Evolutionary conservation across 30 jellyfish, hydroid and myxozoan genomes (phyloP).

Genomic region (Rhopilema esculentum): DNA sequence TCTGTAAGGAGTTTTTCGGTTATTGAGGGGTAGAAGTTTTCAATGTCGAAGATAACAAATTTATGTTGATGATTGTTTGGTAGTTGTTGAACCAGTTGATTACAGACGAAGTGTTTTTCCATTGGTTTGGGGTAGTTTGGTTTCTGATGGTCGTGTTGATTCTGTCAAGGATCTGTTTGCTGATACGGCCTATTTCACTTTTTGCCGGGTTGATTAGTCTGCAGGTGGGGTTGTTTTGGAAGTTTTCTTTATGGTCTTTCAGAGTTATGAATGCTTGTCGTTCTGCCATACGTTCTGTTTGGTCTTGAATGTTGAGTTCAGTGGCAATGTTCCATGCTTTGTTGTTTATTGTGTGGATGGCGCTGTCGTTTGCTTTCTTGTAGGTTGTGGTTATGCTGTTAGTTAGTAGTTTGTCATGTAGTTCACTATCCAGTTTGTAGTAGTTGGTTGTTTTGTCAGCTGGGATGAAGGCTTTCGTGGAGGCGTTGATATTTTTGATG

Average conservation of each 20-base stretch:
- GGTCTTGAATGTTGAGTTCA: conserved; percentile 20
- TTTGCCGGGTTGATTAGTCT: no score
- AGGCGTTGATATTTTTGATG: conserved; percentile 6
- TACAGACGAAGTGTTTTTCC: conserved; percentile 50
- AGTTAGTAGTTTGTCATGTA: no score
- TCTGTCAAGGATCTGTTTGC: conserved; percentile 66
- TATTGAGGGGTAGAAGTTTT: conserved; percentile 69
- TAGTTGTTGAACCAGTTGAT: conserved; percentile 49
- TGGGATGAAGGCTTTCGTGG: conserved; percentile 23
- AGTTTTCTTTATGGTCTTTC: no score
- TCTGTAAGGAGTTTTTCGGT: conserved; percentile 46
- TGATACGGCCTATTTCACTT: no score
- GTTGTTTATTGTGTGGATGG: no score
- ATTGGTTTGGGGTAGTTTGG: conserved; percentile 45
- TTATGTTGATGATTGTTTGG: conserved; percentile 23
- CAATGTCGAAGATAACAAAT: conserved; percentile 68
- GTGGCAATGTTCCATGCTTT: neutral
- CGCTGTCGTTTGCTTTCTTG: no score
- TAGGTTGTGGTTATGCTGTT: no score
- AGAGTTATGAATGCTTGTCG: conserved; percentile 57
- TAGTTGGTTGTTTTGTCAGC: conserved; percentile 69
- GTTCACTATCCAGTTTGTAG: no score
- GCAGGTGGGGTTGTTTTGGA: no score
- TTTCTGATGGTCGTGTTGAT: conserved; percentile 51
- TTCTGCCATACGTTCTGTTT: conserved; percentile 40